Evolutionary conservation across 2,888 invertebrate species (phyloP), one percentile per base, ranked within the genome.

Genomic region (Cryptophagus acutangulus): DNA sequence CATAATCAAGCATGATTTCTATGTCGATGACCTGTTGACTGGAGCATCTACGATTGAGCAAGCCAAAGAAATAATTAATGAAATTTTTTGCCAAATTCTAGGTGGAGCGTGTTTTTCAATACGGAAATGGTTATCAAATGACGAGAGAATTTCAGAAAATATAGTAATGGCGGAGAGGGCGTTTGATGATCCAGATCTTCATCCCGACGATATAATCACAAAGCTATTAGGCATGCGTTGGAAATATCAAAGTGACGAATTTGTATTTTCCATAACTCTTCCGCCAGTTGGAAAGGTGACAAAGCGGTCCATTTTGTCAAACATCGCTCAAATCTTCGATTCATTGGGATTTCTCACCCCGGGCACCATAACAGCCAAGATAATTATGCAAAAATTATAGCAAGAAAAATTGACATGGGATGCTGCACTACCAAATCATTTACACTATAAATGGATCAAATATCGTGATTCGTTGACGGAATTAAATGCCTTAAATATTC

Each of bases 311-410:
- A 33, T 41, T 12, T 37, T 45, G 15, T 41, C 40, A n/a, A 16
- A 6, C 9, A 47, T 45, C 8, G 36, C 42, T 1, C 26, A 33
- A 20, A 36, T 48, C 10, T 46, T 44, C 29, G 46, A 48, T 35
- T 43, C 48, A 1, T 13, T 46, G 2, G 43, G 46, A 16, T 34
- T 49, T 4, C 36, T 49, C 3, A 40, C 38, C 6, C 48, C 46
- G 8, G 17, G 38, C 1, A 38, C 38, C 2, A 33, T 41, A 25
- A 20, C 14, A 1, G 38, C 35, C 14, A 50, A 50, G 40, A 6
- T 48, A 6, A n/a, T 44, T 2, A 43, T 48, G 35, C 43, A 48
- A 45, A n/a, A n/a, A n/a, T n/a, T n/a, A n/a, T n/a, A n/a, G n/a
- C n/a, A n/a, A n/a, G n/a, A n/a, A n/a, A n/a, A 48, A 34, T 2